These are phyloP conservation scores for Galeopterus variegatus DNA, from an alignment of 2,113 vertebrate species.

Conservation along the genomic window DNA sequence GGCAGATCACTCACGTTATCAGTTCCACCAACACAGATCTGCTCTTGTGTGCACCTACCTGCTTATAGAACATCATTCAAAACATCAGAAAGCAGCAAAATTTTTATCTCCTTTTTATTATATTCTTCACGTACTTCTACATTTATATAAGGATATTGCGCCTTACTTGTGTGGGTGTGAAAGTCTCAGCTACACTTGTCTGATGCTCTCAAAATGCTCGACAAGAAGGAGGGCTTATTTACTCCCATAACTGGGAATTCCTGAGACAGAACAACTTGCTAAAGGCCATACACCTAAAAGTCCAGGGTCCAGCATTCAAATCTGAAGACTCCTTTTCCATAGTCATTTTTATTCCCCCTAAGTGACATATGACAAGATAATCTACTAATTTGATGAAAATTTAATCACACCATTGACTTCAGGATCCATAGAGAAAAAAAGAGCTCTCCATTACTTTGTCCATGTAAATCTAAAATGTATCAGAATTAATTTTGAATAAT, in stretches of 20 bases:
- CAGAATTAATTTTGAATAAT: constrained; percentile 8
- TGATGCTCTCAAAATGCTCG: background rate
- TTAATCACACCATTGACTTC: background rate
- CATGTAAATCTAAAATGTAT: constrained; percentile 17
- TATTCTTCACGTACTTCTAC: background rate
- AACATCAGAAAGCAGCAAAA: background rate
- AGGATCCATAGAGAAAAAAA: background rate
- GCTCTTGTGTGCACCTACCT: background rate
- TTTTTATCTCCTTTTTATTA: background rate
- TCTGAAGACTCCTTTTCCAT: background rate
- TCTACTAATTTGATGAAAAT: background rate
- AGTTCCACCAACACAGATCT: background rate
- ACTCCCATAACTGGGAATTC: background rate
- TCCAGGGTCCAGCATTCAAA: background rate
- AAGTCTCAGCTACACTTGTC: background rate
- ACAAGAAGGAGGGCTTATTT: background rate
- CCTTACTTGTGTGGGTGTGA: background rate
- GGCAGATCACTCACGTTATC: background rate
- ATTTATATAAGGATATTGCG: background rate
- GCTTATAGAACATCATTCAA: background rate
- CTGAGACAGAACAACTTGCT: background rate
- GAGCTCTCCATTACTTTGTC: background rate
- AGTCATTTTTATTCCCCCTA: background rate
- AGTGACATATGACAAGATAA: background rate
- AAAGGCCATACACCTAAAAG: background rate